phyloP scores from a whole-genome alignment of 2,113 vertebrate genomes.

The Gambusia holbrooki region DNA sequence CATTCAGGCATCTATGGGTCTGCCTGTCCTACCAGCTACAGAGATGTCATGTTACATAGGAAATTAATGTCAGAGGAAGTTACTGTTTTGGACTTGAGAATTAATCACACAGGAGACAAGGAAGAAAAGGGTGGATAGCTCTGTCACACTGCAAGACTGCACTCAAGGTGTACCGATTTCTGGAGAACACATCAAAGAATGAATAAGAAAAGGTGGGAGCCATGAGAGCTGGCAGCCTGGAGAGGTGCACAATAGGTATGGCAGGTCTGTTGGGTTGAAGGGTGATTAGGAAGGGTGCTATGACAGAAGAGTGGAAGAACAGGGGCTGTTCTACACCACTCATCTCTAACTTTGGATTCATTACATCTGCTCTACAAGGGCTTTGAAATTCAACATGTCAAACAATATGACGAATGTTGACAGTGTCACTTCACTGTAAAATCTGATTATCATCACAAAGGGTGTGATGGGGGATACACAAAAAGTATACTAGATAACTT shows the following conservation, averaged over 20 bases:
- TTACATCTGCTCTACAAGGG: slow-evolving; percentile 50
- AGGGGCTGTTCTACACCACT: slow-evolving; percentile 42
- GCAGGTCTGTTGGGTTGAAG: slow-evolving; percentile 66
- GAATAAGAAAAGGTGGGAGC: slow-evolving; percentile 37
- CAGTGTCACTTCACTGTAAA: slow-evolving; percentile 33
- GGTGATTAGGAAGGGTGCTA: slow-evolving; percentile 63
- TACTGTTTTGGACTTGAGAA: slow-evolving; percentile 79
- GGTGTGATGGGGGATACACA: slow-evolving; percentile 20
- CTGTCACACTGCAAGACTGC: slow-evolving; percentile 47
- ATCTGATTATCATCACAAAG: slow-evolving; percentile 67
- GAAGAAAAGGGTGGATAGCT: slow-evolving; percentile 54
- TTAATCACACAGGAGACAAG: slow-evolving; percentile 77
- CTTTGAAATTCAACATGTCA: slow-evolving; percentile 62
- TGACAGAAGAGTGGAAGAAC: slow-evolving; percentile 57
- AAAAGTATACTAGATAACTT: slow-evolving; percentile 22
- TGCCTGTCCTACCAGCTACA: slow-evolving; percentile 53
- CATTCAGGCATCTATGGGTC: slow-evolving; percentile 72
- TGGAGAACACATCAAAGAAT: slow-evolving; percentile 67
- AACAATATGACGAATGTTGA: slow-evolving; percentile 52
- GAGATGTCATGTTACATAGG: slow-evolving; percentile 77
- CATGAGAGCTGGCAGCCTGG: slow-evolving; percentile 46
- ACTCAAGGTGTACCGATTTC: slow-evolving; percentile 38
- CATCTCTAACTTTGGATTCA: slow-evolving; percentile 52
- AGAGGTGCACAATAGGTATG: slow-evolving; percentile 50
- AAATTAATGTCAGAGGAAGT: slow-evolving; percentile 82